Percentiles rank a stretch among this genome's conserved stretches.
Evolutionary conservation across 2,888 invertebrate genomes (phyloP).

Genomic region (Eumacrocentrus americanus): DNA sequence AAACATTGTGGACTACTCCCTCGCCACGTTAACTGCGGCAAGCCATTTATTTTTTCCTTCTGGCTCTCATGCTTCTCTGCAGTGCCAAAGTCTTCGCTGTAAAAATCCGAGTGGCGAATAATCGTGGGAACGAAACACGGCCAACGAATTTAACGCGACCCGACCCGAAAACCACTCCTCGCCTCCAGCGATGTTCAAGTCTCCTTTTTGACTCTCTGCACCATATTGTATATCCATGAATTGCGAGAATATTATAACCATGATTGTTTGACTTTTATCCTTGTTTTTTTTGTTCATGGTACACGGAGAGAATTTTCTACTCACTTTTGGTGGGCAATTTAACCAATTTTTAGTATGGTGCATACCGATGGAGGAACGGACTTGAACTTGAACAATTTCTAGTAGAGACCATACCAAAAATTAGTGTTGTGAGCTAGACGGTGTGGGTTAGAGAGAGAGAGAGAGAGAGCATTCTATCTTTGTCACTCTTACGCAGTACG

Average conservation of each 20-base stretch:
- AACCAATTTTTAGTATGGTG: too few species aligned
- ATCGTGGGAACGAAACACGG: constrained; percentile 34
- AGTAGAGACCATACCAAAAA: too few species aligned
- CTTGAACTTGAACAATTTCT: too few species aligned
- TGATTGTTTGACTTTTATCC: background rate
- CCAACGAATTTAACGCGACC: constrained; percentile 30
- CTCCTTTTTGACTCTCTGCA: background rate
- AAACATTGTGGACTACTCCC: constrained; percentile 3
- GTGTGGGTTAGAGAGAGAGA: too few species aligned
- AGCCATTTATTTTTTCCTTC: background rate
- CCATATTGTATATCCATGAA: background rate
- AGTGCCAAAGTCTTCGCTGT: constrained; percentile 22
- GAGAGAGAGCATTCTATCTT: too few species aligned
- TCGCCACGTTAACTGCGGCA: constrained; percentile 12
- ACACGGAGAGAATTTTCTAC: too few species aligned
- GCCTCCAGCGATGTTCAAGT: constrained; percentile 18
- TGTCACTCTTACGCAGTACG: too few species aligned
- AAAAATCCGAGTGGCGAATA: constrained; percentile 31
- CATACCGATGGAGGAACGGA: too few species aligned
- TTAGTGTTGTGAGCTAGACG: too few species aligned
- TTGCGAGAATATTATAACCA: background rate
- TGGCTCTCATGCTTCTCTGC: constrained; percentile 1
- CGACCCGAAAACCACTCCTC: constrained; percentile 31
- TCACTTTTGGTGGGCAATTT: too few species aligned
- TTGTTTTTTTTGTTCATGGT: too few species aligned